Conservation (phyloP, 2,888 invertebrate genomes). For the Sclerodermus sp. region DNA sequence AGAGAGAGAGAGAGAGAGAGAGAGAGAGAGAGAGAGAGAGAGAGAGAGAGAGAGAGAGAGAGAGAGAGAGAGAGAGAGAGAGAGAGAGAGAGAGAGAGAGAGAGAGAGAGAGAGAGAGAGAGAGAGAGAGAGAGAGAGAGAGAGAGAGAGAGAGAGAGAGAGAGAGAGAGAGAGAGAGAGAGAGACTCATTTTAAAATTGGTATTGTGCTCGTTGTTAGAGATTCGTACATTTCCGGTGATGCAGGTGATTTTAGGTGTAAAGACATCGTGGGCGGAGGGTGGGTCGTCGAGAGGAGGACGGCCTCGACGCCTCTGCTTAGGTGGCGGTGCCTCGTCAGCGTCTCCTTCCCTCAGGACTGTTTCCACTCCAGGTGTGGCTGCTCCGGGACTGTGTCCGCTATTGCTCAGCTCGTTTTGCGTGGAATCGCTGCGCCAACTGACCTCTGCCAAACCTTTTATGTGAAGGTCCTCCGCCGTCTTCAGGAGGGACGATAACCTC, state of each 20-base stretch:
- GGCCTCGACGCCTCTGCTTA: slow-evolving; percentile 67
- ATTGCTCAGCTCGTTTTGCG: slow-evolving; percentile 47
- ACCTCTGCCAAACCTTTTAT: slow-evolving; percentile 91
- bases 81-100: too few species aligned
- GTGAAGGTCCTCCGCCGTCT: slow-evolving; percentile 89
- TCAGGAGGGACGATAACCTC: slow-evolving; percentile 81
- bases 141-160: too few species aligned
- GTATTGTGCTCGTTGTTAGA: too few species aligned
- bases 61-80: too few species aligned
- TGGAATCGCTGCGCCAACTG: slow-evolving; percentile 69
- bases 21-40: too few species aligned
- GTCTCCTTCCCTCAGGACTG: slow-evolving; percentile 50
- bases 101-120: too few species aligned
- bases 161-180: too few species aligned
- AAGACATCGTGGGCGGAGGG: slow-evolving; percentile 60
- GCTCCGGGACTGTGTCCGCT: slow-evolving; percentile 50
- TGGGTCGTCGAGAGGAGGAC: slow-evolving; percentile 69
- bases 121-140: too few species aligned
- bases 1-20: too few species aligned
- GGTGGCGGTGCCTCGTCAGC: slow-evolving; percentile 54
- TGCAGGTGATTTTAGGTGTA: slow-evolving; percentile 61
- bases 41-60: too few species aligned
- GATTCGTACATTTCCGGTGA: slow-evolving; percentile 54
- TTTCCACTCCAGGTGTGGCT: slow-evolving; percentile 49
- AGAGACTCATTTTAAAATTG: too few species aligned